Percentiles rank a stretch among this genome's conserved stretches.
Evolutionary conservation across 1,140 invertebrate genomes (phyloP).

Genomic region (Drosophila parabipectinata): DNA sequence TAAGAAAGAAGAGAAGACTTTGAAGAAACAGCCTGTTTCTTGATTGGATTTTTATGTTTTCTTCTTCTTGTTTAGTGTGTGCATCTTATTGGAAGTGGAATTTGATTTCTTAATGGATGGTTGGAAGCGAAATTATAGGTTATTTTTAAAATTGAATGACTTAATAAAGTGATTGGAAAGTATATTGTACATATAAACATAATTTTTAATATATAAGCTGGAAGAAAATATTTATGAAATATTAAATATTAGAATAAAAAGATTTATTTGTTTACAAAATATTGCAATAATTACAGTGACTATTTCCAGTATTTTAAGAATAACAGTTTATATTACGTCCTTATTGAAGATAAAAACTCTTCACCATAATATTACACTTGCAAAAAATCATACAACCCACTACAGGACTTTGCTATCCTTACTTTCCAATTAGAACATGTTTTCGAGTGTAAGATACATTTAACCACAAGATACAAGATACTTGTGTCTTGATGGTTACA

Average conservation of each 20-base stretch:
- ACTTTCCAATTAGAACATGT: background rate
- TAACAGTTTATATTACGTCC: no score
- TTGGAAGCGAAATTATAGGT: constrained; percentile 16
- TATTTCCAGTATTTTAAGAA: no score
- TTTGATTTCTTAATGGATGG: constrained; percentile 4
- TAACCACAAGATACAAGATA: background rate
- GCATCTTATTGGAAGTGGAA: constrained; percentile 7
- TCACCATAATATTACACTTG: no score
- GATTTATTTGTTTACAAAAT: no score
- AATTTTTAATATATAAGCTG: no score
- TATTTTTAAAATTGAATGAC: constrained; percentile 19
- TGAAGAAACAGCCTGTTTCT: constrained; percentile 7
- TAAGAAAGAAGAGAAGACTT: constrained; percentile 1
- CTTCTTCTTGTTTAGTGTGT: constrained; percentile 3
- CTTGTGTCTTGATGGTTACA: constrained; percentile 1
- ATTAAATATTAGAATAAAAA: no score
- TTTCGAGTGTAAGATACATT: background rate
- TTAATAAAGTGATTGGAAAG: constrained; percentile 3
- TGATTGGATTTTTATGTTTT: constrained; percentile 7
- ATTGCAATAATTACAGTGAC: no score
- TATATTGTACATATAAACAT: background rate
- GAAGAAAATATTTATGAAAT: no score
- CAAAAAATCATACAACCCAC: no score
- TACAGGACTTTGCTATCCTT: background rate
- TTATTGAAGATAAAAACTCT: no score